Conservation (phyloP, 1,140 invertebrate genomes). For the Temnothorax nylanderi region DNA sequence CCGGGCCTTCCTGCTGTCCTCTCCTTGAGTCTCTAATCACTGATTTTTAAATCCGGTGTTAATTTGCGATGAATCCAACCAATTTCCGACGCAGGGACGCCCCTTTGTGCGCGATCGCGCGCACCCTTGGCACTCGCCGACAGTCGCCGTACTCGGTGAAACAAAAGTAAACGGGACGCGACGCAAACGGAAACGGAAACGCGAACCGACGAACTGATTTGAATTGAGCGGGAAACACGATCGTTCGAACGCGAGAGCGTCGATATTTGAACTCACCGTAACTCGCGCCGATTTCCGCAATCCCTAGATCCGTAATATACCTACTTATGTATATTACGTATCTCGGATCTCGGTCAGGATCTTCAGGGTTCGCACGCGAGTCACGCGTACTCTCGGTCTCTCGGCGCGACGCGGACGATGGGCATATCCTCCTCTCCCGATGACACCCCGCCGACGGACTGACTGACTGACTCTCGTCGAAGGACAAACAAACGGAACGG, state of each 20-base stretch:
- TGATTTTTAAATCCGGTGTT: too few species aligned
- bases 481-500: not conserved
- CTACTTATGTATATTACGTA: not conserved
- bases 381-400: not conserved
- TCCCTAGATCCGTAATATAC: not conserved
- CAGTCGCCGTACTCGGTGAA: not conserved
- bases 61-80: not conserved
- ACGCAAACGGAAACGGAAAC: not conserved
- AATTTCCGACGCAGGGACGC: not conserved
- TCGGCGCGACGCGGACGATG: conserved; percentile 14
- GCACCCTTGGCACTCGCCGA: too few species aligned
- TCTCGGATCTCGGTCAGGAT: not conserved
- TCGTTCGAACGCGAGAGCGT: too few species aligned
- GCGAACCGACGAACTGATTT: not conserved
- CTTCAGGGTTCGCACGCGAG: not conserved
- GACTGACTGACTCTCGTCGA: not conserved
- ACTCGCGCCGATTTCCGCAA: not conserved
- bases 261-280: conserved; percentile 16
- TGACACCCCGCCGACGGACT: conserved; percentile 25
- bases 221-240: not conserved
- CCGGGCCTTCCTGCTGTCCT: not conserved
- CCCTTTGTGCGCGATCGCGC: too few species aligned
- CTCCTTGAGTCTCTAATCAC: not conserved
- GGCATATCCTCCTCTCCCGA: conserved; percentile 18
- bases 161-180: not conserved